phyloP scores from a whole-genome alignment of 1,140 invertebrate genomes.

The Eriocheir sinensis region DNA sequence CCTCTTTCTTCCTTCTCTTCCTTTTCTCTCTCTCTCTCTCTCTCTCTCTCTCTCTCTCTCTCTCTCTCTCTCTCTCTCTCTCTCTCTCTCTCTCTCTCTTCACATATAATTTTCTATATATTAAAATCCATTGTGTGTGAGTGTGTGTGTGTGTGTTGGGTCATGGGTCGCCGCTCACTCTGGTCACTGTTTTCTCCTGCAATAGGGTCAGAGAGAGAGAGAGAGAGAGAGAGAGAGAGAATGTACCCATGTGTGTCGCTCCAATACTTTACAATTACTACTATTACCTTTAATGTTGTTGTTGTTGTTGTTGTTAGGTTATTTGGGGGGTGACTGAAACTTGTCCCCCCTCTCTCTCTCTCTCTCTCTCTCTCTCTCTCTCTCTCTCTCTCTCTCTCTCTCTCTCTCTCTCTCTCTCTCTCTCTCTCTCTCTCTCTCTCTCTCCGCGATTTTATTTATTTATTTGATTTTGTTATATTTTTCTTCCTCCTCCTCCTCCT shows the following conservation, averaged over 20 bases:
- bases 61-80: slow-evolving; percentile 47
- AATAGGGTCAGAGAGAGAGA: background rate
- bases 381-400: slow-evolving; percentile 16
- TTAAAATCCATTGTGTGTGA: background rate
- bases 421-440: slow-evolving; percentile 37
- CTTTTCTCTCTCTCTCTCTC: slow-evolving; percentile 9
- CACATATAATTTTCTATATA: background rate
- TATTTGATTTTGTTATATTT: background rate
- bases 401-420: slow-evolving; percentile 41
- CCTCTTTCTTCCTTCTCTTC: background rate
- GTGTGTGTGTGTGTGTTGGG: background rate
- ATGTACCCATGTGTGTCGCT: background rate
- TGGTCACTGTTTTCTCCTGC: background rate
- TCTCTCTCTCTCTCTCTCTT: slow-evolving; percentile 39
- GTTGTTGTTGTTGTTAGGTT: too few species aligned
- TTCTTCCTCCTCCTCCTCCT: background rate
- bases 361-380: background rate
- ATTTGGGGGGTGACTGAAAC: background rate
- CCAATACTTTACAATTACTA: background rate
- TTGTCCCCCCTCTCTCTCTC: background rate
- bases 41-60: slow-evolving; percentile 24
- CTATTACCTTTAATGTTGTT: background rate
- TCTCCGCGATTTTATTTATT: background rate
- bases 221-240: slow-evolving; percentile 38
- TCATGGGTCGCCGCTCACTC: background rate